Conservation (phyloP, 2,888 invertebrate species). For the Hyalella azteca region DNA sequence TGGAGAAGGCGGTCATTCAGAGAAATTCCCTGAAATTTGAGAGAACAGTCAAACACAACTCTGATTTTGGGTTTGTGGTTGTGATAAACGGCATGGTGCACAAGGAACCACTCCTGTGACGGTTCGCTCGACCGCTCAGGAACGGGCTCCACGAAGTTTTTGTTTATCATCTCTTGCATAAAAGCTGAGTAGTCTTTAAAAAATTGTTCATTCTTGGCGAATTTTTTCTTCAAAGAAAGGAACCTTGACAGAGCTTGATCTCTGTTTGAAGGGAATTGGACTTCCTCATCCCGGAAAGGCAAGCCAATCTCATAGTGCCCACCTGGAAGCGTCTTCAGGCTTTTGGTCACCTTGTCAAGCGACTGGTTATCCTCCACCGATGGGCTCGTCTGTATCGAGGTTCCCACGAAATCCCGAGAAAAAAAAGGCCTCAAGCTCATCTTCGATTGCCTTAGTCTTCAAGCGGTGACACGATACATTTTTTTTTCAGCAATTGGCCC, state of each 20-base stretch:
- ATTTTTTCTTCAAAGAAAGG: not conserved
- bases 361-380: too few species aligned
- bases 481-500: too few species aligned
- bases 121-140: not conserved
- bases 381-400: too few species aligned
- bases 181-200: too few species aligned
- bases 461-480: too few species aligned
- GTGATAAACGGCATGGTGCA: slow-evolving; percentile 12
- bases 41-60: slow-evolving; percentile 37
- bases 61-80: slow-evolving; percentile 23
- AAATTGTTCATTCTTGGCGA: not conserved
- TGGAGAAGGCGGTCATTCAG: slow-evolving; percentile 13
- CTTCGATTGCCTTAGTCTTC: too few species aligned
- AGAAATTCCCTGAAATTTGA: not conserved
- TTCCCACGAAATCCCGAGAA: too few species aligned
- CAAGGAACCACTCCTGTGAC: not conserved
- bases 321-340: too few species aligned
- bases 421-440: too few species aligned
- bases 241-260: not conserved
- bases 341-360: too few species aligned
- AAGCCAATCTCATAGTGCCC: not conserved
- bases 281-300: not conserved
- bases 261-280: not conserved
- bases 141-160: not conserved
- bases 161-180: not conserved